phyloP scores from a whole-genome alignment of 2,113 vertebrate genomes.

The Cololabis saira region DNA sequence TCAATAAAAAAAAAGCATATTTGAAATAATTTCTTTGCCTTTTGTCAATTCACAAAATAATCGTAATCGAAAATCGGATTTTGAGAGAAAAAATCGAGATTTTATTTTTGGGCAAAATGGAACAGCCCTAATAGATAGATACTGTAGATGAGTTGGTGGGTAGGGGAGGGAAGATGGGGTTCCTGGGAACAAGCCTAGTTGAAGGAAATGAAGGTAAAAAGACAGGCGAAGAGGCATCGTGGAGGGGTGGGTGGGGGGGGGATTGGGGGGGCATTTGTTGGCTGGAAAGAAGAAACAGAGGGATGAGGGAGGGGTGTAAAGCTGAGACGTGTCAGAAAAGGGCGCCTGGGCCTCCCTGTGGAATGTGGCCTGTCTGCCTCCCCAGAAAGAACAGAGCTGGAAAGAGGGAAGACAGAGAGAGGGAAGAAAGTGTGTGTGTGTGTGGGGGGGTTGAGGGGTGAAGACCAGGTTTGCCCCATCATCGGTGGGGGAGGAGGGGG shows the following conservation, averaged over 20 bases:
- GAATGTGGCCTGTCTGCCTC: conserved; percentile 87
- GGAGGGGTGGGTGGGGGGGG: conserved; percentile 8
- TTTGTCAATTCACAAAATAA: too few species aligned
- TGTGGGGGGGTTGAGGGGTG: conserved; percentile 34
- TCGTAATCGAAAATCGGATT: too few species aligned
- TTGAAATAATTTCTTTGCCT: too few species aligned
- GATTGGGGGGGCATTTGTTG: conserved; percentile 34
- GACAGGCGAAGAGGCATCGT: conserved; percentile 43
- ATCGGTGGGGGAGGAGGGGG: conserved; percentile 42
- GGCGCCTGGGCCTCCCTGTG: conserved; percentile 85
- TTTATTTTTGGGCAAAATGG: too few species aligned
- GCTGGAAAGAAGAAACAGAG: conserved; percentile 60
- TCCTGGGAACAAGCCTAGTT: conserved; percentile 32
- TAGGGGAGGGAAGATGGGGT: conserved; percentile 3
- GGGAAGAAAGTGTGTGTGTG: conserved; percentile 53
- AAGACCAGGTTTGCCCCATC: conserved; percentile 70
- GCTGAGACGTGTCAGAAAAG: conserved; percentile 85
- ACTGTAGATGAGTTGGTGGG: conserved; percentile 4
- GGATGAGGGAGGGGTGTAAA: conserved; percentile 78
- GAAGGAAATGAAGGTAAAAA: conserved; percentile 47
- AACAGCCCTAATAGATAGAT: conserved; percentile 24
- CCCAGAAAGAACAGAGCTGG: conserved; percentile 75
- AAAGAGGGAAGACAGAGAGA: conserved; percentile 48
- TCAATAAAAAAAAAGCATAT: too few species aligned
- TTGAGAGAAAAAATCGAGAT: too few species aligned